Base-by-base conservation (phyloP, 2,797 vertebrate genomes). In the Pseudochromis fuscus region DNA sequence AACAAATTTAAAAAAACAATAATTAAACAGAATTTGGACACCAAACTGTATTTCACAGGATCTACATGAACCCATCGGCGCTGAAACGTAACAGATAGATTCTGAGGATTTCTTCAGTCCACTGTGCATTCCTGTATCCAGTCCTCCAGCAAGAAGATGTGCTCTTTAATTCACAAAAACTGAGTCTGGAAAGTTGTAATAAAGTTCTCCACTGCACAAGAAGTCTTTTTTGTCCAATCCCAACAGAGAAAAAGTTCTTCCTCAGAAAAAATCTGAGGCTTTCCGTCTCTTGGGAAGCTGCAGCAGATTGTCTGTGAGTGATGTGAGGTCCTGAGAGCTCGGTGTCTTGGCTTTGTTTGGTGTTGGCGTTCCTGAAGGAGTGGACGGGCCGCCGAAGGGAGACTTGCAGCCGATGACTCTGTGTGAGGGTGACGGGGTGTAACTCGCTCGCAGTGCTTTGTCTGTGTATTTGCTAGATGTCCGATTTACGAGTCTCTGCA, bases 391-490 rank as follows among this genome's bases (percentile, higher is more conserved):
- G 0, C 87, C 91, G 3, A 94, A 89, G 0, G 96, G 97, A 18
- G 96, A 96, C 92, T 98, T 99, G 83, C 93, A 95, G 40, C 90
- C 87, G 0, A 85, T 48, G 24, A 83, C 74, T 3, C 91, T 82
- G 79, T 96, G 96, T 3, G 96, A 94, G 4, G 98, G 98, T 0
- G 98, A 99, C 0, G 98, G 98, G 4, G 98, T 99, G 68, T 99
- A 99, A 90, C 98, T 99, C 44, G 97, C 98, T 66, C 98, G 90
- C 38, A 99, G 91, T 0, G 98, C 98, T 87, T 98, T 98, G 90
- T 99, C 98, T 0, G 98, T 99, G 67, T 97, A 98, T 92, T 99
- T 99, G 91, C 94, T 98, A 1, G 97, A 95, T 0, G 97, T 97
- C 75, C 95, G 94, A 88, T 96, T 99, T 4, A 99, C 97, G 0